Percentiles rank a stretch among this genome's conserved stretches.
Evolutionary conservation across 2,113 vertebrate genomes (phyloP).

Genomic region (Atlantisia rogersi): DNA sequence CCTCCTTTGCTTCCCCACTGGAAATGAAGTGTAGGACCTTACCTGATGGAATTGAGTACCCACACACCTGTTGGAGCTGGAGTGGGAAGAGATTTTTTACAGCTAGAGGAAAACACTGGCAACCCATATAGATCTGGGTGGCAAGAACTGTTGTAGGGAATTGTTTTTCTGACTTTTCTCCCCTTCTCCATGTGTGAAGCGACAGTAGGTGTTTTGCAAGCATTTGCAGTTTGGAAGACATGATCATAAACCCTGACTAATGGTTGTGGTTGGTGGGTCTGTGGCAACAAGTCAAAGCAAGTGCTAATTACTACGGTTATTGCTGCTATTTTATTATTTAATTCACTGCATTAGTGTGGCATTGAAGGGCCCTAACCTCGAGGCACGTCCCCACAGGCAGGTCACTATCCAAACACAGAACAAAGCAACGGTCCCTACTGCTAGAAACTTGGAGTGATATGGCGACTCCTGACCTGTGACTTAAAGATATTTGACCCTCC

Average conservation of each 20-base stretch:
- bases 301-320: conserved; percentile 43
- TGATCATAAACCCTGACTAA: conserved; percentile 50
- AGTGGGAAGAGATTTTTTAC: not conserved
- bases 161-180: not conserved
- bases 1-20: not conserved
- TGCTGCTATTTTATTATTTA: conserved; percentile 61
- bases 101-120: not conserved
- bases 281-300: conserved; percentile 55
- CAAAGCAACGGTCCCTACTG: conserved; percentile 27
- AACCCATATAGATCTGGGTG: not conserved
- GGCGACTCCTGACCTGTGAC: not conserved
- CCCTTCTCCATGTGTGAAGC: not conserved
- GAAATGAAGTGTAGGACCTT: not conserved
- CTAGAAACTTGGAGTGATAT: not conserved
- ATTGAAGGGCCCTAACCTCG: conserved; percentile 1
- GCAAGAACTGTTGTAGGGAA: not conserved
- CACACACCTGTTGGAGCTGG: not conserved
- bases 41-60: not conserved
- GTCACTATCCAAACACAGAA: not conserved
- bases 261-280: conserved; percentile 59
- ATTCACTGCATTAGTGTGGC: conserved; percentile 39
- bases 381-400: not conserved
- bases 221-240: conserved; percentile 1
- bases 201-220: conserved; percentile 41
- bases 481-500: not conserved